Conservation (phyloP, 1,140 invertebrate species). For the Heliconius eleuchia region DNA sequence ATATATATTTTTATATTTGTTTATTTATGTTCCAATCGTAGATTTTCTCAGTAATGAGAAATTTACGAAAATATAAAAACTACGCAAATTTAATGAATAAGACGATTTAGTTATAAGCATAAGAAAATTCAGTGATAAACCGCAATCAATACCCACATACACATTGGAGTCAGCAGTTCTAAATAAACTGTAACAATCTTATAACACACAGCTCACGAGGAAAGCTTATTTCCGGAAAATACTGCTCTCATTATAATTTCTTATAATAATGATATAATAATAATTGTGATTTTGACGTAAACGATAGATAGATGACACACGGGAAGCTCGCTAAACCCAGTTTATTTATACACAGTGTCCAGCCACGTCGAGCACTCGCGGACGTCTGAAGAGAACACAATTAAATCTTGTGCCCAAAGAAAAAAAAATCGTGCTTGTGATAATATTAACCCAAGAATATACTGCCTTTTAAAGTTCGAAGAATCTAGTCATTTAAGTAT, state of each 20-base stretch:
- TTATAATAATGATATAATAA: constrained; percentile 26
- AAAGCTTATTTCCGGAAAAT: constrained; percentile 16
- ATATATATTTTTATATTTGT: too few relatives aligned
- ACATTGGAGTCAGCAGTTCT: neutral
- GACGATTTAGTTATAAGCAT: too few relatives aligned
- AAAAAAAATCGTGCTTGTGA: constrained; percentile 31
- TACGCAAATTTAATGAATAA: too few relatives aligned
- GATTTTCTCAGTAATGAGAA: too few relatives aligned
- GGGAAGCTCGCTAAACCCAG: constrained; percentile 46
- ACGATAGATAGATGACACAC: constrained; percentile 39
- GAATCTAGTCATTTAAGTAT: constrained; percentile 38
- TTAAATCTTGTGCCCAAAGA: constrained; percentile 28
- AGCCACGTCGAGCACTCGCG: constrained; percentile 56
- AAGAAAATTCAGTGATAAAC: too few relatives aligned
- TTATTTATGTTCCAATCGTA: too few relatives aligned
- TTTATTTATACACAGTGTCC: constrained; percentile 77
- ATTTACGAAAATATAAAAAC: too few relatives aligned
- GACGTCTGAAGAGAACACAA: constrained; percentile 49
- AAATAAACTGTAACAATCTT: neutral
- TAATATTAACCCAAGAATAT: neutral
- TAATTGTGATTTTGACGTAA: constrained; percentile 27
- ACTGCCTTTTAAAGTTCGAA: neutral
- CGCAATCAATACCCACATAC: too few relatives aligned
- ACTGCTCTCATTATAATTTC: constrained; percentile 3
- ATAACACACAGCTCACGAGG: neutral